These are phyloP conservation scores for Cataglyphis albicans DNA, from an alignment of 2,888 invertebrate species.

Conservation along the genomic window DNA sequence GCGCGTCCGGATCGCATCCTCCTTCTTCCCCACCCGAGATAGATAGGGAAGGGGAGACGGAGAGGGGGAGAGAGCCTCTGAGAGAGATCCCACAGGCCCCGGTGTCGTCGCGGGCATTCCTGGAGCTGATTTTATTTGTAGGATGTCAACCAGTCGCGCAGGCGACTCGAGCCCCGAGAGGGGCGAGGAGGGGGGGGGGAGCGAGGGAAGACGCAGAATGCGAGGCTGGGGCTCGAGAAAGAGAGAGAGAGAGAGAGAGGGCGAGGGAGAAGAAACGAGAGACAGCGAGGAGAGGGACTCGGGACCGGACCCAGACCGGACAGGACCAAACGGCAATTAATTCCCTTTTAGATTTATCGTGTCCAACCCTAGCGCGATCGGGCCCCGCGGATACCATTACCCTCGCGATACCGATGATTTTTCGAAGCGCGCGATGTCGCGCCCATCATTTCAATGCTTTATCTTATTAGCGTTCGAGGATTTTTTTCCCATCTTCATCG, in stretches of 20 bases:
- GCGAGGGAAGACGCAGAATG: constrained; percentile 70
- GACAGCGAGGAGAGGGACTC: constrained; percentile 72
- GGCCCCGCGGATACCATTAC: constrained; percentile 73
- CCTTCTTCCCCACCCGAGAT: constrained; percentile 65
- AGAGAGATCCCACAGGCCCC: constrained; percentile 82
- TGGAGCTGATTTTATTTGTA: constrained; percentile 85
- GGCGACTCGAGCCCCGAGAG: constrained; percentile 71
- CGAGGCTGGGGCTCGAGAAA: constrained; percentile 56
- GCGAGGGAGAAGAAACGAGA: constrained; percentile 46
- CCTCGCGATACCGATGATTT: constrained; percentile 67
- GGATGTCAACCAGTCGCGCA: constrained; percentile 84
- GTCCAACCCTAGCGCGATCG: constrained; percentile 82
- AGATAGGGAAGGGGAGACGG: constrained; percentile 61
- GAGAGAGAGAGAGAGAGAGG: constrained; percentile 35
- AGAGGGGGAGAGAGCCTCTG: constrained; percentile 60
- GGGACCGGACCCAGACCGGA: constrained; percentile 78
- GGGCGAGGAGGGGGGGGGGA: background rate
- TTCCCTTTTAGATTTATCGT: constrained; percentile 84
- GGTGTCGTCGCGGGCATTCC: constrained; percentile 84
- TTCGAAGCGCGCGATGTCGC: constrained; percentile 54
- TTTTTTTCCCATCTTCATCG: background rate
- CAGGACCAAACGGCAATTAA: constrained; percentile 84
- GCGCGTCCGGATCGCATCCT: constrained; percentile 63
- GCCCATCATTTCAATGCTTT: constrained; percentile 75
- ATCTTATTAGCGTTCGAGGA: constrained; percentile 10